These are phyloP conservation scores for Meiosimyza platycephala DNA, from an alignment of 2,888 invertebrate genomes.

Conservation along the genomic window DNA sequence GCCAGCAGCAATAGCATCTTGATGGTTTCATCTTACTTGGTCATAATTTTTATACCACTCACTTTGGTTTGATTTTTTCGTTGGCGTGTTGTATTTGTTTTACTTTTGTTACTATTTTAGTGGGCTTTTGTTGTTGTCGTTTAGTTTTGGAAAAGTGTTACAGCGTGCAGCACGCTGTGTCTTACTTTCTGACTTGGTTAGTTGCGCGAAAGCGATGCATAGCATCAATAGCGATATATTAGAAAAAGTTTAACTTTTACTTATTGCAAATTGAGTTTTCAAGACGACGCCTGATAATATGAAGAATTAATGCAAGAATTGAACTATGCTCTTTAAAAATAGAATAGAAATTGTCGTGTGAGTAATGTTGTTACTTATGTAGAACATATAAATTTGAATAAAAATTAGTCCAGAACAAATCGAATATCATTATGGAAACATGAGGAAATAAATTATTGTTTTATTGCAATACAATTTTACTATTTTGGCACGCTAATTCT, in stretches of 20 bases:
- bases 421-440: too few species aligned
- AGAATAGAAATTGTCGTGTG: too few species aligned
- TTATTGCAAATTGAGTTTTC: slow-evolving; percentile 15
- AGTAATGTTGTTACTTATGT: too few species aligned
- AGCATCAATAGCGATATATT: not conserved
- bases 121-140: slow-evolving; percentile 29
- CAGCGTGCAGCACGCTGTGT: slow-evolving; percentile 10
- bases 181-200: slow-evolving; percentile 13
- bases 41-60: slow-evolving; percentile 12
- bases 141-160: slow-evolving; percentile 39
- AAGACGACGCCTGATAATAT: too few species aligned
- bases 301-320: too few species aligned
- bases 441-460: too few species aligned
- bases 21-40: not conserved
- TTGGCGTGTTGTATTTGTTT: slow-evolving; percentile 44
- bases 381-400: too few species aligned
- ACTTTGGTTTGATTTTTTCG: slow-evolving; percentile 25
- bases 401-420: too few species aligned
- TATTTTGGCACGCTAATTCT: too few species aligned
- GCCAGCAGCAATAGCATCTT: slow-evolving; percentile 35
- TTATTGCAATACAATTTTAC: too few species aligned
- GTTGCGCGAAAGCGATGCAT: slow-evolving; percentile 5
- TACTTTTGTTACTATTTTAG: slow-evolving; percentile 51
- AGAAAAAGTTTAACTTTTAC: slow-evolving; percentile 27
- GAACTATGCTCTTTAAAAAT: too few species aligned